phyloP scores from a whole-genome alignment of 2,888 invertebrate genomes.

The Leucophenga maculata region DNA sequence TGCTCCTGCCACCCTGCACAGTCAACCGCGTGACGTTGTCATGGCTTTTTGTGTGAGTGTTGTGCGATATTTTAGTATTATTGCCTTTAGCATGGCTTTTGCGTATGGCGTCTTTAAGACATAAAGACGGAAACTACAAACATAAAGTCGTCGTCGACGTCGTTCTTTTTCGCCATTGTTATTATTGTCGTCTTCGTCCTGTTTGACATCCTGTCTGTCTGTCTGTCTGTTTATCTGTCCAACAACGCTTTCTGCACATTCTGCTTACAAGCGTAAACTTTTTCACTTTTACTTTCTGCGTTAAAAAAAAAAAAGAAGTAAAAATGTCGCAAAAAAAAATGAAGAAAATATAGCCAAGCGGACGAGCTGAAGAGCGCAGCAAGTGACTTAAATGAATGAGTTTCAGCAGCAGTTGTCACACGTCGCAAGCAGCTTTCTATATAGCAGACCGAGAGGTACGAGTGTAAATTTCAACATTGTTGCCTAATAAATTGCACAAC shows the following conservation, averaged over 20 bases:
- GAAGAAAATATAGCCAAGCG: constrained; percentile 57
- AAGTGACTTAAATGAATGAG: constrained; percentile 17
- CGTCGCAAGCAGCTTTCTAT: not conserved
- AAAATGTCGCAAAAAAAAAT: constrained; percentile 60
- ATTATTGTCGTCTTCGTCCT: too few relatives aligned
- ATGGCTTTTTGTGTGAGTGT: constrained; percentile 26
- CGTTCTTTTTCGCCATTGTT: constrained; percentile 19
- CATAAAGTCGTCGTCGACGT: constrained; percentile 25
- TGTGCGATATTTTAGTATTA: constrained; percentile 63
- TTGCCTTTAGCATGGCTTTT: constrained; percentile 63
- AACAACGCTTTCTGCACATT: not conserved
- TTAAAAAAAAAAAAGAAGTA: constrained; percentile 55
- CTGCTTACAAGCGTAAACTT: not conserved
- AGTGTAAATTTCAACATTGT: not conserved
- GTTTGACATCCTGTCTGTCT: constrained; percentile 10
- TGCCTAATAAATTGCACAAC: constrained; percentile 19
- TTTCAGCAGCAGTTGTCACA: constrained; percentile 17
- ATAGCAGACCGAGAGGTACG: not conserved
- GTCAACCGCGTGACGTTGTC: not conserved
- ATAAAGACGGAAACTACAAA: constrained; percentile 62
- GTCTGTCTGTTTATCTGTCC: constrained; percentile 23
- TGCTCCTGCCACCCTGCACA: not conserved
- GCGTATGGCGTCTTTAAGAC: constrained; percentile 62
- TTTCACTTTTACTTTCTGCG: constrained; percentile 55
- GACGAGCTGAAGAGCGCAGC: not conserved